Evolutionary conservation across 2,888 invertebrate genomes (phyloP).

Genomic region (Girardia tigrina): DNA sequence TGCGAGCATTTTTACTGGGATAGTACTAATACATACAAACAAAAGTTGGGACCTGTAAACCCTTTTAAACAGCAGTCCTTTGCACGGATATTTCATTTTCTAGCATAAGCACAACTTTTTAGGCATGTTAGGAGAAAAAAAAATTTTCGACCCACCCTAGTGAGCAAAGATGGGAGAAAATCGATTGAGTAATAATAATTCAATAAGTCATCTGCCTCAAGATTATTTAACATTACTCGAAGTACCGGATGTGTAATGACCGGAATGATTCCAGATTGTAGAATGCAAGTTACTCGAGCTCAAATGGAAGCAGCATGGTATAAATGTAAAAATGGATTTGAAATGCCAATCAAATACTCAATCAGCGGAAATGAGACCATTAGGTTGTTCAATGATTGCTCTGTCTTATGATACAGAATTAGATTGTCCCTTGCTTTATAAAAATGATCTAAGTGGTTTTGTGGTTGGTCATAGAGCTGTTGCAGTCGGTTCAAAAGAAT

Average conservation of each 20-base stretch:
- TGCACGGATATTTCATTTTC: too few relatives aligned
- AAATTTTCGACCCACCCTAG: too few relatives aligned
- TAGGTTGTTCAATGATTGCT: conserved; percentile 81
- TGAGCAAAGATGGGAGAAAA: too few relatives aligned
- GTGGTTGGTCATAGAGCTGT: conserved; percentile 87
- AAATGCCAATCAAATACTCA: conserved; percentile 71
- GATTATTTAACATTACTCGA: conserved; percentile 74
- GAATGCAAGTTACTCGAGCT: conserved; percentile 86
- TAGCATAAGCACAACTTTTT: too few relatives aligned
- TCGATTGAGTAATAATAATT: too few relatives aligned
- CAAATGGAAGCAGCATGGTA: conserved; percentile 91
- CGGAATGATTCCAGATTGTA: conserved; percentile 80
- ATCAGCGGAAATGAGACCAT: conserved; percentile 95
- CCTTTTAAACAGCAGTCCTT: too few relatives aligned
- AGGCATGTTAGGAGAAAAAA: too few relatives aligned
- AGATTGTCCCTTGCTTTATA: conserved; percentile 75
- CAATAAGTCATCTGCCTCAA: conserved; percentile 77
- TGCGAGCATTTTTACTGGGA: too few relatives aligned
- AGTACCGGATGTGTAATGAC: conserved; percentile 84
- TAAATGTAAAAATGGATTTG: conserved; percentile 76
- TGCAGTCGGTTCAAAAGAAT: conserved; percentile 87
- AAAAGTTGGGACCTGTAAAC: too few relatives aligned
- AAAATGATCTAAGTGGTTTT: conserved; percentile 96
- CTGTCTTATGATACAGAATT: conserved; percentile 70
- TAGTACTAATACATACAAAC: too few relatives aligned